Evolutionary conservation across 1,140 invertebrate species (phyloP).

Genomic region (Brachystomella parvula): DNA sequence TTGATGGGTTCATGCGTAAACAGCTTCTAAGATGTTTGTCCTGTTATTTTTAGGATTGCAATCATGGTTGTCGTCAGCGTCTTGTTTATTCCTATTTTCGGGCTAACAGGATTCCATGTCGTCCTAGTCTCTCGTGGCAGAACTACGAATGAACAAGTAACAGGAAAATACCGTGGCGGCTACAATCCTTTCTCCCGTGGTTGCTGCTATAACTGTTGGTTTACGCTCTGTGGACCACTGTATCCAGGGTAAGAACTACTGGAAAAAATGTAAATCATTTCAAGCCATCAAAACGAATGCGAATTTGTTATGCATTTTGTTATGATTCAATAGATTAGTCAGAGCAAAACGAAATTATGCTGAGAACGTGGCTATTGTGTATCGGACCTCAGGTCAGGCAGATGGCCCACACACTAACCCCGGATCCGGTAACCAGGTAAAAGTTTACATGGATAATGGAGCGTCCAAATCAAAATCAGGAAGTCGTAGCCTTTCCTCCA

Average conservation of each 20-base stretch:
- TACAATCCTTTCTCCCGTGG: constrained; percentile 94
- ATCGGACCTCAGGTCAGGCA: constrained; percentile 15
- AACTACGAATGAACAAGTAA: constrained; percentile 99
- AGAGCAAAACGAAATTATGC: constrained; percentile 19
- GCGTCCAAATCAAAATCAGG: constrained; percentile 27
- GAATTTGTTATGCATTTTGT: background rate
- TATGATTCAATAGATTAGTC: constrained; percentile 17
- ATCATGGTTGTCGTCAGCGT: constrained; percentile 85
- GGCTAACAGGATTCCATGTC: constrained; percentile 94
- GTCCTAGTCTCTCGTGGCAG: constrained; percentile 92
- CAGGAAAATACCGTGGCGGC: constrained; percentile 93
- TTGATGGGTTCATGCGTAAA: background rate
- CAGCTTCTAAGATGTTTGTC: too few species aligned
- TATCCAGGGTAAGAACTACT: constrained; percentile 75
- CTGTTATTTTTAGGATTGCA: constrained; percentile 59
- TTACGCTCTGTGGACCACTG: constrained; percentile 88
- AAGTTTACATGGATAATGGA: constrained; percentile 89
- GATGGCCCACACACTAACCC: constrained; percentile 1
- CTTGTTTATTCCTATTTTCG: constrained; percentile 92
- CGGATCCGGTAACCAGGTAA: constrained; percentile 67
- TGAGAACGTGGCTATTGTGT: constrained; percentile 24
- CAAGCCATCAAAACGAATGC: too few species aligned
- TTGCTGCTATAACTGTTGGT: constrained; percentile 88
- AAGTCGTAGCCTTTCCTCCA: constrained; percentile 32
- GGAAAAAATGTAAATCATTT: background rate